Evolutionary conservation across 1,140 invertebrate genomes (phyloP), one percentile per base, ranked within the genome.

Genomic region (Philaenus spumarius): DNA sequence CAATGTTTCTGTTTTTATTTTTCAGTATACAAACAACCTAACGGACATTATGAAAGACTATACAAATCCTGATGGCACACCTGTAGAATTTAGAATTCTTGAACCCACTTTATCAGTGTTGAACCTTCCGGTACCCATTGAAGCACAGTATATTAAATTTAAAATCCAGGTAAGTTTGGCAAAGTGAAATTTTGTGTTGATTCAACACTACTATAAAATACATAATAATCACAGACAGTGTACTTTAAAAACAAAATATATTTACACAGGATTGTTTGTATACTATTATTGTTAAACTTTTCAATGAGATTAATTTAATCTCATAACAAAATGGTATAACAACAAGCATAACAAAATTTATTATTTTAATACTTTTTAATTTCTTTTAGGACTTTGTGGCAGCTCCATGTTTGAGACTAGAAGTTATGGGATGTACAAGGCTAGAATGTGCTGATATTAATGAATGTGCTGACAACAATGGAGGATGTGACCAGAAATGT

Each of bases 401-500:
- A 2, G 90, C 90, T 4, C 93, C 93, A 2, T 97, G 94, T 66
- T 73, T 96, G 53, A 89, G 93, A 71, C 69, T 97, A 35, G 95
- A 97, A 78, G 79, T 96, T 15, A 93, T 96, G 86, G 94, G 93
- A 6, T 97, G 93, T 72, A 89, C 89, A 0, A 78, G 91, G 61
- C 77, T 95, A 61, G 92, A 95, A 67, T 97, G 95, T 70, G 79
- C 80, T 9, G 94, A 97, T 71, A 84, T 95, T 26, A 96, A 97
- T 68, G 95, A 98, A 73, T 98, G 95, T 72, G 78, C 80, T 47
- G 78, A 78, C 17, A 85, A 89, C 59, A 97, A 97, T 71, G 95
- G 94, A 7, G 92, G 91, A 17, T 97, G 95, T 73, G 88, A 96
- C 68, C 93, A 95, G 68, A 92, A 93, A 73, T 96, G 93, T 75